Base-by-base conservation (phyloP, 2,113 vertebrate genomes). In the Ceyx cyanopectus region DNA sequence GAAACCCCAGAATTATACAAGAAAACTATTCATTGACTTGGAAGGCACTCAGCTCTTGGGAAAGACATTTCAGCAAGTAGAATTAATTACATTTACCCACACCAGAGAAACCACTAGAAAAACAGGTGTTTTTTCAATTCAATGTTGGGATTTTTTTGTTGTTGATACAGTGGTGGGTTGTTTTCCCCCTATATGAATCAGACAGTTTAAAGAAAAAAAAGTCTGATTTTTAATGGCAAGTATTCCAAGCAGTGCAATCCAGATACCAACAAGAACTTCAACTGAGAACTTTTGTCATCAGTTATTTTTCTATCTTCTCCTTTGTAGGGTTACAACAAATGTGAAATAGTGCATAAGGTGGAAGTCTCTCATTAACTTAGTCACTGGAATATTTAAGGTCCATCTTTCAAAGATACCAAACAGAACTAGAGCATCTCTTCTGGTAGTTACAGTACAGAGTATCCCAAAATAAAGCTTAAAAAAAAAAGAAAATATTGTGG, bases 31-130 rank as follows among this genome's bases (percentile, higher is more conserved):
- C 48, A 85, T 1, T 82, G 70, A 63, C 56, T 74, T 62, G 30
- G 15, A 93, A 67, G n/a, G 3, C 90, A 48, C 6, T 90, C 20
- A 65, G 4, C 21, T 81, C 60, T 57, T 77, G 20, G 51, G 32
- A 83, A 14, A 62, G 72, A 50, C 5, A 9, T 46, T 66, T 57
- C 45, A 81, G 46, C 27, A 92, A 94, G 54, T 51, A 73, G 1
- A 3, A 62, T 58, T 65, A 20, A 89, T 29, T 90, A 79, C 10
- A 26, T 27, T 92, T 61, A 89, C 46, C 18, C 32, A 70, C 6
- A 77, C 4, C 23, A 77, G 37, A 89, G 26, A 81, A 93, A 76
- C 15, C 37, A 87, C 12, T 30, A 87, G 37, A 91, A 83, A 90
- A 91, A 75, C 0, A 54, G 27, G 72, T 23, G 18, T 92, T 41